Percentiles rank a stretch among this genome's conserved stretches.
phyloP scores from a whole-genome alignment of 1,140 invertebrate genomes.

The Ceratina calcarata region DNA sequence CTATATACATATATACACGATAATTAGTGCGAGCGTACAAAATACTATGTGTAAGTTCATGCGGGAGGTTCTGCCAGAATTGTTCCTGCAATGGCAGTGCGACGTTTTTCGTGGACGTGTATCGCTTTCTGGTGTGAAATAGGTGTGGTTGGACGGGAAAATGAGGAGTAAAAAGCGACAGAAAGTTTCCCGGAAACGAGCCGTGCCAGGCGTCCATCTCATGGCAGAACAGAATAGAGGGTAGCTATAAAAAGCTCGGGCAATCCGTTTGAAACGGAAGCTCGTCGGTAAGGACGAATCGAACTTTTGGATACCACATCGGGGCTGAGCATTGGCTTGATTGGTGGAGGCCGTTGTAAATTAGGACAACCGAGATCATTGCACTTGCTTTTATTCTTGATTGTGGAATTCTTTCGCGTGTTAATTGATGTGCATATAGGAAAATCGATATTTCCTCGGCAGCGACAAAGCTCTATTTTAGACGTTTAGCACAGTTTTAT shows the following conservation, averaged over 20 bases:
- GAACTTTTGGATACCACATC: neutral
- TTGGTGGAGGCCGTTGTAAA: neutral
- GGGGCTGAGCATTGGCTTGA: neutral
- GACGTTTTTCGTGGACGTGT: neutral
- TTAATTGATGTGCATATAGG: too few relatives aligned
- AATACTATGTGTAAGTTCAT: too few relatives aligned
- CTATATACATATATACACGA: too few relatives aligned
- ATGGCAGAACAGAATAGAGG: conserved; percentile 27
- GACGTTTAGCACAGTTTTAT: too few relatives aligned
- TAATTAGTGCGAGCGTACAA: too few relatives aligned
- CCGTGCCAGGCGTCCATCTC: conserved; percentile 40
- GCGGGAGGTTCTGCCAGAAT: neutral
- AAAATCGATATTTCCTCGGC: too few relatives aligned
- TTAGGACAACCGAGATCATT: neutral
- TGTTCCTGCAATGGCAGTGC: conserved; percentile 8
- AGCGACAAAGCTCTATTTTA: too few relatives aligned
- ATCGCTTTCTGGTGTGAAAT: neutral
- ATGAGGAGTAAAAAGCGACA: conserved; percentile 9
- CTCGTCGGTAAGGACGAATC: conserved; percentile 6
- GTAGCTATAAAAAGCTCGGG: conserved; percentile 49
- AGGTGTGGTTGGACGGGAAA: neutral
- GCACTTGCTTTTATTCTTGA: neutral
- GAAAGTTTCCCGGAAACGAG: conserved; percentile 47
- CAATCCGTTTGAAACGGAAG: conserved; percentile 62
- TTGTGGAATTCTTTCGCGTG: neutral